Evolutionary conservation across 1,140 invertebrate genomes (phyloP), one percentile per base, ranked within the genome.

Genomic region (Drusus annulatus): DNA sequence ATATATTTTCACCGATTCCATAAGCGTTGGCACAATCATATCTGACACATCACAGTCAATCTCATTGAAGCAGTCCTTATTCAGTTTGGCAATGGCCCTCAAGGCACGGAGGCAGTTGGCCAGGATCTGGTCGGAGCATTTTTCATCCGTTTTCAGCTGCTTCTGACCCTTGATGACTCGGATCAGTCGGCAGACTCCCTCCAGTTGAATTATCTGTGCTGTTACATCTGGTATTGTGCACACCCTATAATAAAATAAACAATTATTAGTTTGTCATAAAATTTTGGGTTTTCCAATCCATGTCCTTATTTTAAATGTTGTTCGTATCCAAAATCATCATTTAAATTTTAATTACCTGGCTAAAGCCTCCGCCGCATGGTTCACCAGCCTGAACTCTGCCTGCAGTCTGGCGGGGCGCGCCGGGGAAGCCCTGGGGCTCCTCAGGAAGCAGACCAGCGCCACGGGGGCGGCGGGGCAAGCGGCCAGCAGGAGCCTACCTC

Each of bases 311-410:
- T n/a, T n/a, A n/a, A n/a, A n/a, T n/a, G n/a, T n/a, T n/a, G n/a
- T 28, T 28, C 25, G 2, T 5, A 28, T 28, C 5, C 25, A 28
- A 2, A 28, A 28, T 28, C 25, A 2, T 28, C 25, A 28, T 60
- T 15, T 23, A 60, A 21, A 60, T 54, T 56, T 36, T 71, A 28
- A 45, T 84, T 86, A 93, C 91, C 95, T 91, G 0, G 95, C 96
- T 13, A 98, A 89, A 19, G 96, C 96, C 60, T 96, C 95, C 1
- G 96, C 94, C 0, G 96, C 93, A 84, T 97, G 97, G 84, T 94
- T 93, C 82, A 96, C 94, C n/a, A 98, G 88, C 0, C 92, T 84
- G 58, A 92, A 87, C 82, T 95, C 94, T 21, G 94, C 93, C 10
- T 95, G 93, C 31, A 93, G 89, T 25, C 92, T 88, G 31, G 90